phyloP scores from a whole-genome alignment of 2,888 invertebrate species.

The Coleophora deauratella region DNA sequence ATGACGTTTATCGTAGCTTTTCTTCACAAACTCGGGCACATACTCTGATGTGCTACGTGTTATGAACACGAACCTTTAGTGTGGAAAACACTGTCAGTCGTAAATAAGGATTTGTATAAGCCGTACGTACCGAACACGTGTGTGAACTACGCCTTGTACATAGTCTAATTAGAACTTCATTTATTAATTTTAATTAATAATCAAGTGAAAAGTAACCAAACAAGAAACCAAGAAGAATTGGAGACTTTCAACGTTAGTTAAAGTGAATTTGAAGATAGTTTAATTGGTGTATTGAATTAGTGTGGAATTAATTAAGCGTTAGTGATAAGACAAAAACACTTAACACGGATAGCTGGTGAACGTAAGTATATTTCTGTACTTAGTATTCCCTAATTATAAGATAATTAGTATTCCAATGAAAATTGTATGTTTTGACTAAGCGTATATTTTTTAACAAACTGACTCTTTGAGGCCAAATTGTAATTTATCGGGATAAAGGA shows the following conservation, averaged over 20 bases:
- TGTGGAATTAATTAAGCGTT: conserved; percentile 40
- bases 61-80: conserved; percentile 55
- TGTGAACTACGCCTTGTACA: conserved; percentile 39
- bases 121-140: conserved; percentile 67
- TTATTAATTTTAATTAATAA: conserved; percentile 22
- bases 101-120: conserved; percentile 74
- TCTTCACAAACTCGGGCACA: conserved; percentile 48
- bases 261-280: conserved; percentile 51
- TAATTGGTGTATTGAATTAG: conserved; percentile 48
- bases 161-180: conserved; percentile 19
- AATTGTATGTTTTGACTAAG: no score
- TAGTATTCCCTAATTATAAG: background rate
- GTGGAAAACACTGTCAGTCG: conserved; percentile 72
- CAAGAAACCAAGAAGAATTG: conserved; percentile 44
- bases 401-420: no score
- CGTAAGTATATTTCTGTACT: conserved; percentile 40
- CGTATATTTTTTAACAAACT: no score
- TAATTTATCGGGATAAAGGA: conserved; percentile 71
- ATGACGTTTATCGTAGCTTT: conserved; percentile 49
- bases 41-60: conserved; percentile 48
- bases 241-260: conserved; percentile 30
- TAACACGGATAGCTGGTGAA: conserved; percentile 42
- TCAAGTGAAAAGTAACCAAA: conserved; percentile 43
- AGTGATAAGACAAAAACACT: conserved; percentile 36
- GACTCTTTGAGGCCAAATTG: conserved; percentile 48